Evolutionary conservation across 2,113 vertebrate genomes (phyloP), one percentile per base, ranked within the genome.

Genomic region (Vireo altiloquus): DNA sequence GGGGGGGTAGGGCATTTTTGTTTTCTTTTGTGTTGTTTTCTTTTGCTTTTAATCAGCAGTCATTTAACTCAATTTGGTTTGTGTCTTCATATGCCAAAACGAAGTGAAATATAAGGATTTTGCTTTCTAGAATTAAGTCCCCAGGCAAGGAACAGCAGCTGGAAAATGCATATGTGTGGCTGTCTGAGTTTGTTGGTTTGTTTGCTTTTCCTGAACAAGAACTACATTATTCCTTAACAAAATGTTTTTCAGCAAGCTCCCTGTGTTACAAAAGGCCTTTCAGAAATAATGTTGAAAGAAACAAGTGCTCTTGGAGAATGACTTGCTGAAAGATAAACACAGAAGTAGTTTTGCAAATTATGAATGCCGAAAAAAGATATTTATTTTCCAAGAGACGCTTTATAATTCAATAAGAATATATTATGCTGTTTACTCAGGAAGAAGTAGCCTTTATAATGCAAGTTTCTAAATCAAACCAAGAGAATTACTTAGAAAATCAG

Each of bases 291-390:
- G 12, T 69, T 87, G 11, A 14, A 65, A 80, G 84, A 89, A 94
- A 63, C 76, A 52, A 57, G 61, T 83, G 82, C 83, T 88, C 76
- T 69, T 78, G 8, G 47, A 82, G 65, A 56, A 30, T 80, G 87
- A 81, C 37, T 93, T 96, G 86, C 21, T 75, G 33, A 46, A 83
- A 94, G 92, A 95, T 82, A 96, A 95, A 87, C 95, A 63, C 85
- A 23, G 84, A 89, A 93, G 53, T 74, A 15, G 66, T 83, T 72
- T 65, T 87, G 94, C 89, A 85, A 94, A 93, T 82, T 7, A 13
- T 31, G 20, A 46, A 53, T 81, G 83, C 94, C 86, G 75, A 69
- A 94, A 75, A 49, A 83, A 50, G 76, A 54, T 66, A 76, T 54
- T 97, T 96, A n/a, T 89, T 92, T 87, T 89, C 40, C 81, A 57